Conservation (phyloP, 2,113 vertebrate genomes). For the Odocoileus virginianus region DNA sequence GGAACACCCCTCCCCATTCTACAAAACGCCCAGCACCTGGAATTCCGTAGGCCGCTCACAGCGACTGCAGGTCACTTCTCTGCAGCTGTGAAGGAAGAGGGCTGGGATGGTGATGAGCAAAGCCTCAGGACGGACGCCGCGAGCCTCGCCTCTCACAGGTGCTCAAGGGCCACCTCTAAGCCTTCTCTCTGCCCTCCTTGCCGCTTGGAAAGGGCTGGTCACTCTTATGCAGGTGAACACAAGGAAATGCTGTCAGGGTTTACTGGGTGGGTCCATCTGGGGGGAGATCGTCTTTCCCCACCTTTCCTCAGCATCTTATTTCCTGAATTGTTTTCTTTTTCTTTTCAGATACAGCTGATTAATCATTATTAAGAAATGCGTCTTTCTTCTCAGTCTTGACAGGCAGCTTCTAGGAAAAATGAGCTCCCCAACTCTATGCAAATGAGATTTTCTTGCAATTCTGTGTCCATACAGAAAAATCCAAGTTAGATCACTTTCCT, state of each 20-base stretch:
- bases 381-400: conserved; percentile 58
- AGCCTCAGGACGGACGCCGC: not conserved
- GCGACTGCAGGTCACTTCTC: not conserved
- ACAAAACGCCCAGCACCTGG: not conserved
- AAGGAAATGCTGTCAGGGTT: conserved; percentile 73
- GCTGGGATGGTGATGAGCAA: no score
- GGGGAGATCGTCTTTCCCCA: conserved; percentile 42
- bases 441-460: conserved; percentile 60
- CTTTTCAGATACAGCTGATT: conserved; percentile 53
- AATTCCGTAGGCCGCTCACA: no score
- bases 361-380: conserved; percentile 69
- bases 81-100: not conserved
- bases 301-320: conserved; percentile 68
- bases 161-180: not conserved
- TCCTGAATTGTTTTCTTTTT: conserved; percentile 64
- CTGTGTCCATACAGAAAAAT: conserved; percentile 31
- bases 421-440: conserved; percentile 53
- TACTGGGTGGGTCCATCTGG: conserved; percentile 38
- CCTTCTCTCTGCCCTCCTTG: not conserved
- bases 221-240: conserved; percentile 75
- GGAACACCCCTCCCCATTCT: not conserved
- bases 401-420: conserved; percentile 62
- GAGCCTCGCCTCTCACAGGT: conserved; percentile 29
- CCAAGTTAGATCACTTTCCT: conserved; percentile 56
- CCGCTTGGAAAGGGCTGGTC: not conserved